Evolutionary conservation across 2,113 vertebrate species (phyloP).

Genomic region (Lichenostomus cassidix): DNA sequence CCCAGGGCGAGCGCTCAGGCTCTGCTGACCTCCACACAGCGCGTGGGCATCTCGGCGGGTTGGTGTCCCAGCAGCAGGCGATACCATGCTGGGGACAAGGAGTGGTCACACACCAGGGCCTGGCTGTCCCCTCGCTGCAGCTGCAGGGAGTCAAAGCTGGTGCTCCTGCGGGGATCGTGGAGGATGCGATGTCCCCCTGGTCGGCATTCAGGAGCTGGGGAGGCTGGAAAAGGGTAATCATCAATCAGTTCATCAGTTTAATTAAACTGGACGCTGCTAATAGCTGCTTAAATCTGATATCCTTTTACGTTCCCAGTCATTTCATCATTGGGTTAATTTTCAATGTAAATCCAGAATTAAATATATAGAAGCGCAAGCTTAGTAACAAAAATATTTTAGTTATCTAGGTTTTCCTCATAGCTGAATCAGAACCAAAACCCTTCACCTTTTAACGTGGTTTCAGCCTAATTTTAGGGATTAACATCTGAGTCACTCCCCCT

Average conservation of each 20-base stretch:
- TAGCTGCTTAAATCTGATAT: accelerated
- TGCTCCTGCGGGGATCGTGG: constrained; percentile 78
- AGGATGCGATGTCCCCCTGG: constrained; percentile 80
- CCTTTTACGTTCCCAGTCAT: accelerated
- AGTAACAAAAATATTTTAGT: neutral
- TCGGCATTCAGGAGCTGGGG: constrained; percentile 80
- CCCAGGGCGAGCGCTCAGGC: neutral
- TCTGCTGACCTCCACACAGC: constrained; percentile 83
- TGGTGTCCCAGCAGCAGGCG: constrained; percentile 82
- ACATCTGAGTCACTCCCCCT: neutral
- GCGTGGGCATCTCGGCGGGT: constrained; percentile 87
- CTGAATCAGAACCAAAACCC: neutral
- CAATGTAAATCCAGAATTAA: neutral
- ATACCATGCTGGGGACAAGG: constrained; percentile 83
- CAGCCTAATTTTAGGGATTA: neutral
- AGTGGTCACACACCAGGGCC: constrained; percentile 87
- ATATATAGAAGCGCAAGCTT: too few species aligned
- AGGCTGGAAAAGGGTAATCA: neutral
- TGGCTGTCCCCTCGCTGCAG: constrained; percentile 74
- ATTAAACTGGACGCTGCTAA: neutral
- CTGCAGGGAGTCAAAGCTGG: constrained; percentile 78
- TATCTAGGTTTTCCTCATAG: neutral
- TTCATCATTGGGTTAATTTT: neutral
- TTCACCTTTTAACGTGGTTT: neutral
- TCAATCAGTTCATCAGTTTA: neutral